Evolutionary conservation across 2,113 vertebrate species (phyloP).

Genomic region (Cricetomys ansorgei): DNA sequence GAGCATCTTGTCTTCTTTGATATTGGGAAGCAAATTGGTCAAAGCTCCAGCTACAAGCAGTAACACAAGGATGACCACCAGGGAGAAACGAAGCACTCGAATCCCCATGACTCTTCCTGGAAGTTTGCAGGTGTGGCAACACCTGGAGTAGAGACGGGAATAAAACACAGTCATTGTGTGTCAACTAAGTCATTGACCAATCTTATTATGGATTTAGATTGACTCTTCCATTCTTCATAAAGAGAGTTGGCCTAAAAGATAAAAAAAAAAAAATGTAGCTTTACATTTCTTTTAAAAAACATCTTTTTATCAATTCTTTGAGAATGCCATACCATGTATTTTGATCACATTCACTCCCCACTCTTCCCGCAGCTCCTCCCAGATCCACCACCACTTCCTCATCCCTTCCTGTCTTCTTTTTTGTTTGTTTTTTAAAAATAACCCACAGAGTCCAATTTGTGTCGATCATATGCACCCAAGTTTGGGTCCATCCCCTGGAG

Average conservation of each 20-base stretch:
- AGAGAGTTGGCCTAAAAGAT: background rate
- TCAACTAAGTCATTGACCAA: background rate
- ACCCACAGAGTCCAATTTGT: background rate
- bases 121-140: conserved; percentile 85
- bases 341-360: background rate
- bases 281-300: background rate
- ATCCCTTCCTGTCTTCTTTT: background rate
- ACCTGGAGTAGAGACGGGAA: conserved; percentile 76
- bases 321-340: background rate
- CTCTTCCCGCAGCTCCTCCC: background rate
- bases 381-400: background rate
- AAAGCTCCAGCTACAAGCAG: conserved; percentile 88
- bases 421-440: background rate
- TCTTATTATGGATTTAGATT: conserved; percentile 1
- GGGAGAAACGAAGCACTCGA: conserved; percentile 84
- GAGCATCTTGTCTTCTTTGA: conserved; percentile 88
- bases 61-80: conserved; percentile 85
- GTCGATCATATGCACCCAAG: background rate
- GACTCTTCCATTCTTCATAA: background rate
- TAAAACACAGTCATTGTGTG: background rate
- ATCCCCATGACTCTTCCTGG: conserved; percentile 87
- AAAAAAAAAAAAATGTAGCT: background rate
- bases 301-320: background rate
- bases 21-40: conserved; percentile 87
- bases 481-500: background rate